A percentile compares a stretch with the other conserved stretches of the same genome.
Conservation (phyloP, 2,888 invertebrate species). For the Myopa tessellatipennis region DNA sequence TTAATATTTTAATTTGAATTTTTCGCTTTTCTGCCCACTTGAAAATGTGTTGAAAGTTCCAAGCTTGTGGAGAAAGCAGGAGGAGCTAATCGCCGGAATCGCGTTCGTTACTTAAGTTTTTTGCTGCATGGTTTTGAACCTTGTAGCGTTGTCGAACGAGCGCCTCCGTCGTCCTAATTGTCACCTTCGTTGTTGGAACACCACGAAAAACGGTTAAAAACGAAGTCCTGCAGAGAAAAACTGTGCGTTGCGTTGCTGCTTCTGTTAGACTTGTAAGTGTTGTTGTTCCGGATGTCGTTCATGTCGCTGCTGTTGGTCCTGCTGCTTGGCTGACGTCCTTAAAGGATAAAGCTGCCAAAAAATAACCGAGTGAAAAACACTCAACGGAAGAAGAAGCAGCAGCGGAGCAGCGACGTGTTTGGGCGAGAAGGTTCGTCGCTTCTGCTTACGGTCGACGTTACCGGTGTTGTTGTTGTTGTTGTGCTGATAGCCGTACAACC, state of each 20-base stretch:
- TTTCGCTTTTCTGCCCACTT: background rate
- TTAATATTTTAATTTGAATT: background rate
- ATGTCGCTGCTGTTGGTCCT: background rate
- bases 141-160: background rate
- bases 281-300: background rate
- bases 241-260: constrained; percentile 44
- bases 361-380: background rate
- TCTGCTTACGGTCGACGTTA: background rate
- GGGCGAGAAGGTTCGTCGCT: background rate
- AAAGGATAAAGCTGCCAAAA: background rate
- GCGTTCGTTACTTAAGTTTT: constrained; percentile 30
- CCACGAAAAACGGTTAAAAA: background rate
- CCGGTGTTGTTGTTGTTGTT: constrained; percentile 31
- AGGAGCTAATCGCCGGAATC: background rate
- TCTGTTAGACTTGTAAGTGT: constrained; percentile 33
- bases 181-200: background rate
- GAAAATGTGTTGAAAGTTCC: background rate
- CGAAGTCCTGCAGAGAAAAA: background rate
- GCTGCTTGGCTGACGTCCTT: too few relatives aligned
- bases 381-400: constrained; percentile 31
- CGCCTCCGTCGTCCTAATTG: background rate
- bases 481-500: constrained; percentile 47
- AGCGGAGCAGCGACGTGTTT: constrained; percentile 4
- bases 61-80: background rate
- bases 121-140: background rate